phyloP scores from a whole-genome alignment of 2,888 invertebrate species.

The Aquatica leii region DNA sequence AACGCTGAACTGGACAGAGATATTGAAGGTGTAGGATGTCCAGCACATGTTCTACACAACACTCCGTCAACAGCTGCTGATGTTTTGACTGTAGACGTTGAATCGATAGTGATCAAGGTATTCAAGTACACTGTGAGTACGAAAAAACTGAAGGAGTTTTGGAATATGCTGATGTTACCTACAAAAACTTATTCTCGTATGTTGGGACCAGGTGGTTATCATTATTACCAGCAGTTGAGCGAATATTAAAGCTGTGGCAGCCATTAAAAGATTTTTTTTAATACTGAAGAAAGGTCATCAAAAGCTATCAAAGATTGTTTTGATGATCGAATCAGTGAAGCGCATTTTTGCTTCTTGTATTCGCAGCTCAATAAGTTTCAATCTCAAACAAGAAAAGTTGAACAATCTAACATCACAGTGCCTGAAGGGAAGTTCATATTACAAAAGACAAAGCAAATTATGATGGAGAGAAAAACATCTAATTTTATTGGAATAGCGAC shows the following conservation, averaged over 20 bases:
- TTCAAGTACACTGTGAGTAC: too few relatives aligned
- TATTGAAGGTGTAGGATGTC: too few relatives aligned
- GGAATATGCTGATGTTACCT: conserved; percentile 22
- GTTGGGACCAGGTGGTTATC: conserved; percentile 24
- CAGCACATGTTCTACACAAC: too few relatives aligned
- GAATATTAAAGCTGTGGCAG: too few relatives aligned
- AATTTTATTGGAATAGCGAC: neutral
- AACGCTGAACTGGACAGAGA: too few relatives aligned
- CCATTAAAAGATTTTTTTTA: conserved; percentile 28
- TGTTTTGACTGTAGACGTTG: too few relatives aligned
- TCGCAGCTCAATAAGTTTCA: neutral
- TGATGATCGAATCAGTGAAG: conserved; percentile 20
- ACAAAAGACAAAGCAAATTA: neutral
- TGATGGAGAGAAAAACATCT: neutral
- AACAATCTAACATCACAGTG: neutral
- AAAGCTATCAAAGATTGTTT: conserved; percentile 10
- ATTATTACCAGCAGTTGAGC: conserved; percentile 7
- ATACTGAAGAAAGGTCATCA: neutral
- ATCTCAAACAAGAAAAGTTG: neutral
- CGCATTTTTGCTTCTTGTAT: neutral
- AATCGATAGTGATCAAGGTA: too few relatives aligned
- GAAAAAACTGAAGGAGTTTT: conserved; percentile 8
- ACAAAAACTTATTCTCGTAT: conserved; percentile 19
- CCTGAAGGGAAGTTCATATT: neutral
- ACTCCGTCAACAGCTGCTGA: too few relatives aligned